Evolutionary conservation across 2,888 invertebrate genomes (phyloP).

Genomic region (Meganola albula): DNA sequence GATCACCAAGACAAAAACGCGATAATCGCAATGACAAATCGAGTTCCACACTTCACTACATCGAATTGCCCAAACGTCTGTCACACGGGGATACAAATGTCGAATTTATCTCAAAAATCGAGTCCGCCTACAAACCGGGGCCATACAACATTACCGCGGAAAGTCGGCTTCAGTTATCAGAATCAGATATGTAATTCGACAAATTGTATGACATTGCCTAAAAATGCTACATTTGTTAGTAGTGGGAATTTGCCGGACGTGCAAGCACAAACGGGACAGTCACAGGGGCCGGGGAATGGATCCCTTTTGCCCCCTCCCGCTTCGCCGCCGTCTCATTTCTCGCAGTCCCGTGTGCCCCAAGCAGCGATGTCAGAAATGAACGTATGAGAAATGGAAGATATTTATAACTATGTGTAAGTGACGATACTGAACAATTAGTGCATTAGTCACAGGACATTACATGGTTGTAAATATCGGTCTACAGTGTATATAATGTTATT

Average conservation of each 20-base stretch:
- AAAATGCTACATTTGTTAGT: constrained; percentile 74
- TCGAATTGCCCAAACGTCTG: constrained; percentile 77
- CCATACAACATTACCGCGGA: constrained; percentile 69
- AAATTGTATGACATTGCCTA: constrained; percentile 79
- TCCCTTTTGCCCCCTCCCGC: constrained; percentile 50
- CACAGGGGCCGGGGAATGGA: constrained; percentile 61
- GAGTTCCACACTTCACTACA: constrained; percentile 68
- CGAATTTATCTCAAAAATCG: constrained; percentile 62
- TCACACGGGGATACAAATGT: constrained; percentile 78
- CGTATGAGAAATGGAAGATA: constrained; percentile 85
- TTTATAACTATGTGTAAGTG: constrained; percentile 77
- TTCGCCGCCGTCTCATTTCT: constrained; percentile 65
- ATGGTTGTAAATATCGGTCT: constrained; percentile 71
- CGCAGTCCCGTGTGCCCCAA: constrained; percentile 82
- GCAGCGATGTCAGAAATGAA: constrained; percentile 93
- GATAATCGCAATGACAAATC: constrained; percentile 71
- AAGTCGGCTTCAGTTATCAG: constrained; percentile 69
- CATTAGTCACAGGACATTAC: constrained; percentile 50
- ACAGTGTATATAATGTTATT: constrained; percentile 41
- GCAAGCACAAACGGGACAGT: constrained; percentile 68
- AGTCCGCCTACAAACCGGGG: constrained; percentile 65
- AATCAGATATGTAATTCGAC: constrained; percentile 68
- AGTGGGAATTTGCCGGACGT: constrained; percentile 70
- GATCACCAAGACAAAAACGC: constrained; percentile 84
- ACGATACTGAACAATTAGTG: constrained; percentile 37